A percentile compares a stretch with the other conserved stretches of the same genome.
Conservation (phyloP, 2,888 invertebrate species). For the Polymixis lichenea region DNA sequence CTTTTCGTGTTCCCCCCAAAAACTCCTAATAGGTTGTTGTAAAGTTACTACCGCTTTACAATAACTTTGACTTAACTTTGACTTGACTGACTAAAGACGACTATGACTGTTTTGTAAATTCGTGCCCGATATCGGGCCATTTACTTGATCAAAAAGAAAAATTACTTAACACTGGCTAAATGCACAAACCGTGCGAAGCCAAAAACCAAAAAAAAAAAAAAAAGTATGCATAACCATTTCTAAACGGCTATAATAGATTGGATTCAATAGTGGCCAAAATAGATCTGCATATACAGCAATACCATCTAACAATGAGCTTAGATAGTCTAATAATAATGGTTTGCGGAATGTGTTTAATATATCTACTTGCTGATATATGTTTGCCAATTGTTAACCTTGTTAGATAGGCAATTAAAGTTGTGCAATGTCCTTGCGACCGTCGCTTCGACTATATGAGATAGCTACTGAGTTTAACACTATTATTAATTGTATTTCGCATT, state of each 20-base stretch:
- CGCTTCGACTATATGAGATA: slow-evolving; percentile 7
- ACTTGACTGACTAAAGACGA: too few relatives aligned
- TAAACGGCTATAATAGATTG: background rate
- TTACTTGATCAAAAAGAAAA: too few relatives aligned
- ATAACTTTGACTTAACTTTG: too few relatives aligned
- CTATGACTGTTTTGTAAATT: too few relatives aligned
- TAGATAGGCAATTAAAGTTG: slow-evolving; percentile 35
- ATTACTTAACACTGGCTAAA: too few relatives aligned
- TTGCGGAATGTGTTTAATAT: slow-evolving; percentile 17
- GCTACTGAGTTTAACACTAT: slow-evolving; percentile 12
- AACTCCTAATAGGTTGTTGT: too few relatives aligned
- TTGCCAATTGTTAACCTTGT: slow-evolving; percentile 56
- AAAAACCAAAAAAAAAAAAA: too few relatives aligned
- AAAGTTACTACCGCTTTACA: too few relatives aligned
- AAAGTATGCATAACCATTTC: background rate
- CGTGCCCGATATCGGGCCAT: too few relatives aligned
- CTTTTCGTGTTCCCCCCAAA: too few relatives aligned
- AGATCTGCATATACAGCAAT: slow-evolving; percentile 21
- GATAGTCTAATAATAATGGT: slow-evolving; percentile 8
- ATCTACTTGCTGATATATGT: slow-evolving; percentile 37
- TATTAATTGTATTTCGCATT: too few relatives aligned
- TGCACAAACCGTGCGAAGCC: too few relatives aligned
- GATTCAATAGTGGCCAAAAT: slow-evolving; percentile 2
- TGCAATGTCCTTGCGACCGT: slow-evolving; percentile 47
- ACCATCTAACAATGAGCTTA: slow-evolving; percentile 29